A percentile compares a stretch with the other conserved stretches of the same genome.
phyloP scores from a whole-genome alignment of 2,113 vertebrate species.

The Pandion haliaetus region DNA sequence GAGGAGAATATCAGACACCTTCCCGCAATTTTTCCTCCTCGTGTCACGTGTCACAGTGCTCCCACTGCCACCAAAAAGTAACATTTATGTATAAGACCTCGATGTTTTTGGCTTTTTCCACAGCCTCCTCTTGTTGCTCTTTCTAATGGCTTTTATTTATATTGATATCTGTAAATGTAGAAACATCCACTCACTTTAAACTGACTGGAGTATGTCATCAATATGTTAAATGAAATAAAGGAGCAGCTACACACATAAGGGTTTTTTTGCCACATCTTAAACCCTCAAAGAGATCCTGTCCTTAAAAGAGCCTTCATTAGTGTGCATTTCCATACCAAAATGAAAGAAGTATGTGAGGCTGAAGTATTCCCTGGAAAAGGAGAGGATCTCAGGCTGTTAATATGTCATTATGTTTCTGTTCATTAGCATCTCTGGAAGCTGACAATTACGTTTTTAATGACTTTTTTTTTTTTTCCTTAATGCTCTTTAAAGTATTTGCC shows the following conservation, averaged over 20 bases:
- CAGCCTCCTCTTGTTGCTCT: neutral
- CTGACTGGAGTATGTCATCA: too few relatives aligned
- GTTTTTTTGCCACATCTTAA: neutral
- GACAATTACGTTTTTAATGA: constrained; percentile 54
- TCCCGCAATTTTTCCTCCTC: neutral
- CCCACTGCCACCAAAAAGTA: neutral
- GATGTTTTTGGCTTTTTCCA: neutral
- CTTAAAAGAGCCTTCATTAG: constrained; percentile 7
- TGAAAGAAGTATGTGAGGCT: constrained; percentile 15
- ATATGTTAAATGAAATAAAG: constrained; percentile 2
- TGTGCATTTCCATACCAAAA: constrained; percentile 37
- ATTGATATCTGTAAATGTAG: too few relatives aligned
- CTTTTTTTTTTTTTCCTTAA: neutral
- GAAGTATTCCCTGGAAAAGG: constrained; percentile 56
- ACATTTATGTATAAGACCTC: neutral
- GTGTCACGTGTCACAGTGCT: rapidly evolving
- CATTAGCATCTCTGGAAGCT: constrained; percentile 67
- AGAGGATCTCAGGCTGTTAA: constrained; percentile 61
- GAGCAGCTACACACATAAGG: neutral
- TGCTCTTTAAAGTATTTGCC: constrained; percentile 33
- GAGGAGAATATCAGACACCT: neutral
- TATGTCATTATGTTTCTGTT: constrained; percentile 56
- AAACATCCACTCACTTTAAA: too few relatives aligned
- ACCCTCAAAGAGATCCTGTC: neutral
- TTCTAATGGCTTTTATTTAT: neutral